Percentiles rank a stretch among this genome's conserved stretches.
phyloP scores from a whole-genome alignment of 1,140 invertebrate genomes.

The Neodiprion lecontei region DNA sequence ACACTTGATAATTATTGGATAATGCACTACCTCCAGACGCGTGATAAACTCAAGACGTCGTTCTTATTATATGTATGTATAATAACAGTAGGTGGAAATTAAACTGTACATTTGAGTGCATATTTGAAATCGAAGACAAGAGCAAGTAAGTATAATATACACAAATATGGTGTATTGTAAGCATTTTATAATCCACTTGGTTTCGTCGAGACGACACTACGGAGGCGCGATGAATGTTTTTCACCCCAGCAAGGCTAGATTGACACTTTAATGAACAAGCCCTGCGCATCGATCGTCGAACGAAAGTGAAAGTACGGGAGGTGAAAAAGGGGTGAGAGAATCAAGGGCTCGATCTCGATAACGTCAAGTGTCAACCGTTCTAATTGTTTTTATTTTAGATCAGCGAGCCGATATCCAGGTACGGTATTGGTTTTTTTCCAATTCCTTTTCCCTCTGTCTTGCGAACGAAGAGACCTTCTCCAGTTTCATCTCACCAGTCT shows the following conservation, averaged over 20 bases:
- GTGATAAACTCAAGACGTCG: no score
- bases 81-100: no score
- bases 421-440: not conserved
- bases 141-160: no score
- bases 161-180: no score
- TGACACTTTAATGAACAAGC: conserved; percentile 55
- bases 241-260: conserved; percentile 38
- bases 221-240: not conserved
- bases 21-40: no score
- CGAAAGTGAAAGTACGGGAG: conserved; percentile 44
- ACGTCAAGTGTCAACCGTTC: conserved; percentile 41
- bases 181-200: no score
- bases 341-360: conserved; percentile 39
- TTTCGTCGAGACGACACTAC: not conserved
- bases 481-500: not conserved
- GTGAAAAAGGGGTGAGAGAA: conserved; percentile 39
- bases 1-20: no score
- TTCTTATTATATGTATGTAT: no score
- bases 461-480: not conserved
- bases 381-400: conserved; percentile 48
- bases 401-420: conserved; percentile 11
- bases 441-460: not conserved
- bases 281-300: conserved; percentile 45
- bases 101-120: no score
- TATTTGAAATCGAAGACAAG: no score